Percentiles rank a stretch among this genome's conserved stretches.
phyloP scores from a whole-genome alignment of 2,113 vertebrate genomes.

The Tetrao urogallus region DNA sequence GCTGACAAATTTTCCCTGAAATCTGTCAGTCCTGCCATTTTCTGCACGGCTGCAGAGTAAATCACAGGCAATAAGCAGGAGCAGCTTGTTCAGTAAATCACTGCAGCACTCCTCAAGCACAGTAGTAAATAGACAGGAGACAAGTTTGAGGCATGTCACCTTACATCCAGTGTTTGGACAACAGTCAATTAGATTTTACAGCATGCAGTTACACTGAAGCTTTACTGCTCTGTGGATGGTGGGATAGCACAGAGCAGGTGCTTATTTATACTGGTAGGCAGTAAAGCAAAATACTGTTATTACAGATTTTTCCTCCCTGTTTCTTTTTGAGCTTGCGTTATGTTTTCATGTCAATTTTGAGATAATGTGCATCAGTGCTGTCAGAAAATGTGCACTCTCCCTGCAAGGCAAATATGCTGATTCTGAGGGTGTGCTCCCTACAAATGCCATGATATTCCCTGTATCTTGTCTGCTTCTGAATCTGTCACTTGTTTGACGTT shows the following conservation, averaged over 20 bases:
- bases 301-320: constrained; percentile 41
- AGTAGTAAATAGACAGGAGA: constrained; percentile 29
- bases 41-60: constrained; percentile 31
- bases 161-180: constrained; percentile 38
- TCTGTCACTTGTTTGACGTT: constrained; percentile 28
- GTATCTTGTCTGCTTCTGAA: not conserved
- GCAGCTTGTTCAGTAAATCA: constrained; percentile 44
- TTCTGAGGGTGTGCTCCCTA: not conserved
- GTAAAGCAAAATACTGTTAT: constrained; percentile 73
- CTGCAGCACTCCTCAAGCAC: not conserved
- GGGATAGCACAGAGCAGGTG: constrained; percentile 18
- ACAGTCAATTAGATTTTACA: constrained; percentile 52
- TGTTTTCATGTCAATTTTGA: constrained; percentile 22
- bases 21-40: constrained; percentile 36
- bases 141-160: constrained; percentile 24
- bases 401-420: constrained; percentile 9
- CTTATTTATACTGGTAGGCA: constrained; percentile 70
- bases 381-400: constrained; percentile 5
- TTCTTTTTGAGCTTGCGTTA: constrained; percentile 44
- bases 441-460: not conserved
- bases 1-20: constrained; percentile 36
- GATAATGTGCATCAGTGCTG: constrained; percentile 37
- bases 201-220: not conserved
- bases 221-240: constrained; percentile 18
- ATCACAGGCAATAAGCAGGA: not conserved